Percentiles rank a stretch among this genome's conserved stretches.
Evolutionary conservation across 2,888 invertebrate genomes (phyloP).

Genomic region (Empis stercorea): DNA sequence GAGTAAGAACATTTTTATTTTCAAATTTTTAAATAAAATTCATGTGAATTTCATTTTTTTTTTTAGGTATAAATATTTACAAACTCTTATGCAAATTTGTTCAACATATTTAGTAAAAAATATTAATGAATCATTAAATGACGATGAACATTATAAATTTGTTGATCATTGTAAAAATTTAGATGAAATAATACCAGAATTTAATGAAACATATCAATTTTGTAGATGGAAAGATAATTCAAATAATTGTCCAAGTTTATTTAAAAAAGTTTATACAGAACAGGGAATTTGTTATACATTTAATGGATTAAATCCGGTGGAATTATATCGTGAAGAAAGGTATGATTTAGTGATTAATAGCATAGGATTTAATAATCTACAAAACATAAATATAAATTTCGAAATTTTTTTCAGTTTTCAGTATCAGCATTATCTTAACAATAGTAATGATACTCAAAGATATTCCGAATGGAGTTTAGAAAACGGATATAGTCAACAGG

Average conservation of each 20-base stretch:
- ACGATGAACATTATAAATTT: too few species aligned
- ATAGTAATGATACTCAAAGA: constrained; percentile 20
- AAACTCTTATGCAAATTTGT: background rate
- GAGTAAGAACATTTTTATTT: too few species aligned
- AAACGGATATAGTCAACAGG: constrained; percentile 41
- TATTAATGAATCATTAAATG: too few species aligned
- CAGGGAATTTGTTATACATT: constrained; percentile 34
- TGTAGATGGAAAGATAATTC: background rate
- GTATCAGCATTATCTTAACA: constrained; percentile 14
- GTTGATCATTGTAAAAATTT: too few species aligned
- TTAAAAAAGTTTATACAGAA: constrained; percentile 29
- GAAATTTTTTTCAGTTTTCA: constrained; percentile 18
- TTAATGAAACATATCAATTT: background rate
- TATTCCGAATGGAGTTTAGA: constrained; percentile 47
- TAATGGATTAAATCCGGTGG: constrained; percentile 25
- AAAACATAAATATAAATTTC: background rate
- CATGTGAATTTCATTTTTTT: too few species aligned
- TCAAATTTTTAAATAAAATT: too few species aligned
- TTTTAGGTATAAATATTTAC: background rate
- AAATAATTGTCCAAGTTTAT: constrained; percentile 21
- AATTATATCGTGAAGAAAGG: constrained; percentile 26
- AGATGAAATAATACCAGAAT: background rate
- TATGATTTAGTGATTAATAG: too few species aligned
- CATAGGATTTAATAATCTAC: too few species aligned
- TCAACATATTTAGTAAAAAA: too few species aligned